Percentiles rank a stretch among this genome's conserved stretches.
Conservation (phyloP, 2,797 vertebrate species). For the Hippoglossus hippoglossus region DNA sequence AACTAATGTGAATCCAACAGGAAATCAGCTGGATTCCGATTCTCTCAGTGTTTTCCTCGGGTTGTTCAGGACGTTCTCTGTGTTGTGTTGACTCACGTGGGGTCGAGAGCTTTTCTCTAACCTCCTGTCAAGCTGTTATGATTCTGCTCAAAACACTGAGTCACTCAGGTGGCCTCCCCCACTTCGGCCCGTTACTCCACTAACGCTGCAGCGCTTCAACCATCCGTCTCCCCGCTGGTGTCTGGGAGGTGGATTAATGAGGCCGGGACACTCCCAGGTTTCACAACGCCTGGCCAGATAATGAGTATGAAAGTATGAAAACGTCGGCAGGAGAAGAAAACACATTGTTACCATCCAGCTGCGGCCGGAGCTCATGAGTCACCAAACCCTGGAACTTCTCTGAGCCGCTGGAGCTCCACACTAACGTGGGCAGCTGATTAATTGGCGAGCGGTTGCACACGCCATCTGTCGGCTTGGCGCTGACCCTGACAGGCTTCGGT, state of each 20-base stretch:
- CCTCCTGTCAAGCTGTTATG: no score
- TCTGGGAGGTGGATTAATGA: conserved; percentile 68
- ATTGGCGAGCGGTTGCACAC: conserved; percentile 33
- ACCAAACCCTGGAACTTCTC: conserved; percentile 54
- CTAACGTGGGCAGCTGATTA: conserved; percentile 51
- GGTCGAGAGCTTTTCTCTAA: background rate
- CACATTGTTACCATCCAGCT: conserved; percentile 51
- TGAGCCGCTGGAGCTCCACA: conserved; percentile 45
- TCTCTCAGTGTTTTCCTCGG: no score
- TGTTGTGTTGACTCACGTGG: no score
- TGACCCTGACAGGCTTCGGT: conserved; percentile 28
- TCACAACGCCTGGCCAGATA: conserved; percentile 70
- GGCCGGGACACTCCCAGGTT: conserved; percentile 75
- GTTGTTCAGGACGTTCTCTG: no score
- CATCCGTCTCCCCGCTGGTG: conserved; percentile 46
- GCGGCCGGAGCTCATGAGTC: conserved; percentile 64
- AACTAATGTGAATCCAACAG: no score
- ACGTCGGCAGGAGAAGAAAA: conserved; percentile 55
- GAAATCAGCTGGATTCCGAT: no score
- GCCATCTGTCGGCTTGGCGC: conserved; percentile 26
- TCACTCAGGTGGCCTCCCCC: conserved; percentile 28
- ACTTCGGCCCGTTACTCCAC: conserved; percentile 40
- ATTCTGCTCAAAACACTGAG: conserved; percentile 21
- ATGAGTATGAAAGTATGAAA: conserved; percentile 49
- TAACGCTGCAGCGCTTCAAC: conserved; percentile 39